Base-by-base conservation (phyloP, 2,888 invertebrate species). In the Acanthopleura granulata region DNA sequence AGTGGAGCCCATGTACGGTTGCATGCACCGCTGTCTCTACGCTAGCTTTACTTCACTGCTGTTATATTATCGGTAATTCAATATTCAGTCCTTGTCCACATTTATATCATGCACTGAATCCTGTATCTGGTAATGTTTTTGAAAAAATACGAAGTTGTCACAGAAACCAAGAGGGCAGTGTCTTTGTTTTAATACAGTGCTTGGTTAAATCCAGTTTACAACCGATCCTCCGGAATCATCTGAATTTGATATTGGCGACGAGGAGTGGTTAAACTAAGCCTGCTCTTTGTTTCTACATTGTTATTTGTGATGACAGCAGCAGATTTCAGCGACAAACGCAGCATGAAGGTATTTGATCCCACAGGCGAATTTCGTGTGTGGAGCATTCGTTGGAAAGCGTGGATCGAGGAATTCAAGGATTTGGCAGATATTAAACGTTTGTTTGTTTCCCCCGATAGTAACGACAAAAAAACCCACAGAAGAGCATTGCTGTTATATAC, bases 311-410 rank as follows among this genome's bases (percentile, higher is more conserved):
- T 12, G 22, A 12, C 69, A 14, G 4, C 1, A 25, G 69, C 69
- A 66, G 69, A 66, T 66, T 66, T 66, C 30, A 29, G 69, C 12
- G 69, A 66, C 18, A 22, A 9, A 9, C 69, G 69, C 14, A 18
- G 12, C 27, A 66, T 66, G 69, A 66, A 66, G 27, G 16, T 18
- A 27, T 66, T 66, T 12, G 69, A 66, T 66, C 27, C 30, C 16
- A 66, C 69, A n/a, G 27, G 16, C 16, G 69, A 66, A 22, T n/a
- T 18, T 16, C 3, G 69, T 27, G 18, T n/a, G 16, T 1, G 1
- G 22, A 57, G 57, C 22, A 6, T 57, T n/a, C 57, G 57, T n/a
- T 66, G 69, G 69, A 66, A 66, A 66, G 69, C 69, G 25, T 66
- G 69, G 69, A 22, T 66, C 16, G 27, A 66, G 25, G 69, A 27